Base-by-base conservation (phyloP, 2,888 invertebrate genomes). In the Trichacis sp. region DNA sequence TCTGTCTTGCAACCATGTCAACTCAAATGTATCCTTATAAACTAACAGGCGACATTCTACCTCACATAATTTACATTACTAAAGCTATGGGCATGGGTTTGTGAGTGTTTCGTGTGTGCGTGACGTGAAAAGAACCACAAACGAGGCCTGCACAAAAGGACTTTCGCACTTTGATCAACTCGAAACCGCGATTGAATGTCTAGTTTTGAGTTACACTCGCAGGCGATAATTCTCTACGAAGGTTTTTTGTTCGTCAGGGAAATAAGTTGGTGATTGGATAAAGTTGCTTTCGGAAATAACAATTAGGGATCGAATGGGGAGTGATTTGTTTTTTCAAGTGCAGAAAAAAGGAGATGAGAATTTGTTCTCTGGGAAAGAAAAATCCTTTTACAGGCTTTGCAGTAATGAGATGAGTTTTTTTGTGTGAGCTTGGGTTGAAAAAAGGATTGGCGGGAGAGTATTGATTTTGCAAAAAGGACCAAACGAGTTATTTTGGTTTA, bases 1-100 rank as follows among this genome's bases (percentile, higher is more conserved):
- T 43, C 58, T 59, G 43, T 61, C 38, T 50, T 40, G 62, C 55
- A 46, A 67, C 50, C 24, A 59, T 58, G n/a, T n/a, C n/a, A n/a
- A n/a, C n/a, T n/a, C n/a, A n/a, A n/a, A n/a, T n/a, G n/a, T n/a
- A 63, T 59, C 53, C 66, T 67, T 67, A 67, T 59, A 59, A 52
- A 55, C 66, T 67, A 67, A 63, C 66, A 67, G 66, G 66, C 66
- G 59, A 67, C 66, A 67, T 67, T 63, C 66, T 67, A 67, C 55
- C 58, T 62, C 38, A 51, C 55, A 47, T 58, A 62, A 56, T 40
- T 57, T 62, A 66, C 66, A 66, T 55, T 55, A 59, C 66, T 66
- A 66, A 66, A 66, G 62, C 66, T 61, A 66, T 54, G 60, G 55
- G 59, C 55, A 48, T 56, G 60, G 30, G 40, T 36, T 48, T 65